phyloP scores from a whole-genome alignment of 2,113 vertebrate species.

The Mohoua ochrocephala region DNA sequence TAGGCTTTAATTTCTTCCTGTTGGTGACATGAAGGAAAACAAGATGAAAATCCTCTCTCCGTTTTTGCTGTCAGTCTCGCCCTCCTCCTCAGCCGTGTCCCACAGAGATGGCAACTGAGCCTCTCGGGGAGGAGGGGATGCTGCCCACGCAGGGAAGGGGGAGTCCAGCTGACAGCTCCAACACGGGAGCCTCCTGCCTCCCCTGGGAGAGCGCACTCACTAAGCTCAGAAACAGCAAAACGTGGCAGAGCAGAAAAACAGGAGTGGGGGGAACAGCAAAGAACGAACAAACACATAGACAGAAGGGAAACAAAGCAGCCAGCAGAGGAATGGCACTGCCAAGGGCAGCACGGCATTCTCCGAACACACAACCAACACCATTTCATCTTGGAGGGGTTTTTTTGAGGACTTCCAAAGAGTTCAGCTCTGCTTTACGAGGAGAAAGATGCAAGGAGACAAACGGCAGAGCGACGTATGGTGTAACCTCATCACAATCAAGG shows the following conservation, averaged over 20 bases:
- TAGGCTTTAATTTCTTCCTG: slow-evolving; percentile 50
- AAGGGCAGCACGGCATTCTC: not conserved
- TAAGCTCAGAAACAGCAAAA: not conserved
- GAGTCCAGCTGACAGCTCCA: slow-evolving; percentile 5
- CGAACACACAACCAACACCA: not conserved
- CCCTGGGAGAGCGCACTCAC: not conserved
- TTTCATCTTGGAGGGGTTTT: rapidly evolving
- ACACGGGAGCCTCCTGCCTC: not conserved
- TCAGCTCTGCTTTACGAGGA: not conserved
- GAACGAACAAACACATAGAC: rapidly evolving
- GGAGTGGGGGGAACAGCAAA: not conserved
- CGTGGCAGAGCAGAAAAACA: not conserved
- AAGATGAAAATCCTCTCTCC: not conserved
- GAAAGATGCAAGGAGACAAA: not conserved
- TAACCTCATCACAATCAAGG: not conserved
- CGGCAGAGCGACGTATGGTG: not conserved
- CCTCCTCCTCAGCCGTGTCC: not conserved
- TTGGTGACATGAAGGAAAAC: not conserved
- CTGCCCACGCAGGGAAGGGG: not conserved
- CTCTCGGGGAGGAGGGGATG: not conserved
- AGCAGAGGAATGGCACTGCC: not conserved
- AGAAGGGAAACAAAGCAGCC: not conserved
- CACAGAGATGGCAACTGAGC: not conserved
- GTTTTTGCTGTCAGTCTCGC: not conserved
- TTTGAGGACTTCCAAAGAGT: not conserved